phyloP scores from a whole-genome alignment of 1,140 invertebrate genomes.

The Bombyx mandarina region DNA sequence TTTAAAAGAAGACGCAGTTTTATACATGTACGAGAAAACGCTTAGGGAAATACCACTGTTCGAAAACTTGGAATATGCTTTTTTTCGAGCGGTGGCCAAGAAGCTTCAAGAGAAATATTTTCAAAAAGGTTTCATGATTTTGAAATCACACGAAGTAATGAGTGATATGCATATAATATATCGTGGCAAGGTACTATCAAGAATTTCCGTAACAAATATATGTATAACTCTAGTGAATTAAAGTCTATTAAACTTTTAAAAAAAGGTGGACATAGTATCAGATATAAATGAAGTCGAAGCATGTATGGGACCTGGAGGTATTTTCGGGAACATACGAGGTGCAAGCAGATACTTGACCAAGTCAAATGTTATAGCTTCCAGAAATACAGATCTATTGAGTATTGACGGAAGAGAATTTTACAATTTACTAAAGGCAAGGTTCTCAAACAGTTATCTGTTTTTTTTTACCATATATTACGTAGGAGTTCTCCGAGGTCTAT shows the following conservation, averaged over 20 bases:
- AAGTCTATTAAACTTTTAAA: not conserved
- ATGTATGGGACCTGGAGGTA: slow-evolving; percentile 61
- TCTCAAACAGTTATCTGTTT: not conserved
- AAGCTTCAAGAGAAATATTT: slow-evolving; percentile 58
- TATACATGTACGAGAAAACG: slow-evolving; percentile 65
- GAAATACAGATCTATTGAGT: slow-evolving; percentile 51
- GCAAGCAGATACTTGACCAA: slow-evolving; percentile 40
- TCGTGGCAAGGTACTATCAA: slow-evolving; percentile 46
- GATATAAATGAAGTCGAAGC: slow-evolving; percentile 55
- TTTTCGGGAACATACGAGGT: slow-evolving; percentile 59
- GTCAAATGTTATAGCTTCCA: slow-evolving; percentile 50
- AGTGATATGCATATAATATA: slow-evolving; percentile 58
- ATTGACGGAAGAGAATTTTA: slow-evolving; percentile 54
- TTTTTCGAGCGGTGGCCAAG: slow-evolving; percentile 65
- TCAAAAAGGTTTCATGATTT: slow-evolving; percentile 62
- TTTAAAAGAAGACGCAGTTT: slow-evolving; percentile 63
- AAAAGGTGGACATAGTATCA: slow-evolving; percentile 54
- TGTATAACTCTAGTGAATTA: not conserved
- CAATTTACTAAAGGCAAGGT: slow-evolving; percentile 42
- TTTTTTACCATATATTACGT: not conserved
- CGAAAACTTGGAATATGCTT: slow-evolving; percentile 61
- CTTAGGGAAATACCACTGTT: slow-evolving; percentile 64
- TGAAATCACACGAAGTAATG: slow-evolving; percentile 59
- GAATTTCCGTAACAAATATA: not conserved
- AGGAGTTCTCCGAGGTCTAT: no score